Percentiles rank a stretch among this genome's conserved stretches.
phyloP scores from a whole-genome alignment of 2,888 invertebrate genomes.

The Scaptomyza tumidula region DNA sequence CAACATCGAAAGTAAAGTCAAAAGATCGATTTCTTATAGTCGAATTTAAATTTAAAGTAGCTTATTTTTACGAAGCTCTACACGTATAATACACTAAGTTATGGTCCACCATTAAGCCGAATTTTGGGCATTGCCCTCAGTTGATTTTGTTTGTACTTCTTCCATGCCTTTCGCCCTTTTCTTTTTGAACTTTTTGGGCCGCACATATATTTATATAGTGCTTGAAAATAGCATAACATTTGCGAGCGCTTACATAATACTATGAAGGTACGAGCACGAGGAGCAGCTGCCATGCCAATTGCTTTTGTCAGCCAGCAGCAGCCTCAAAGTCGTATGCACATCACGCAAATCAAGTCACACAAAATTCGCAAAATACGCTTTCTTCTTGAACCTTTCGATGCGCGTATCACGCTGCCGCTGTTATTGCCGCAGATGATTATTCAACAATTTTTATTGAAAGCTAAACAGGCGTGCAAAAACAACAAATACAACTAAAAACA shows the following conservation, averaged over 20 bases:
- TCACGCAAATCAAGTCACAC: conserved; percentile 79
- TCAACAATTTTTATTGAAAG: conserved; percentile 79
- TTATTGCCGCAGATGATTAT: conserved; percentile 60
- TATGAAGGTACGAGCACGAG: neutral
- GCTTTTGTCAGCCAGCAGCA: conserved; percentile 37
- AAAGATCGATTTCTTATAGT: too few species aligned
- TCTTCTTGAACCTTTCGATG: conserved; percentile 74
- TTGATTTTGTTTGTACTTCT: conserved; percentile 9
- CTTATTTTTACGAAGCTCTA: neutral
- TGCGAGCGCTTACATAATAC: conserved; percentile 64
- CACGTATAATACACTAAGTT: conserved; percentile 13
- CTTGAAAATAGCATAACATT: conserved; percentile 78
- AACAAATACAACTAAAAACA: conserved; percentile 36
- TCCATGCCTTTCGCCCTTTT: conserved; percentile 71
- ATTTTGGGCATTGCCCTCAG: conserved; percentile 35
- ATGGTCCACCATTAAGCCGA: conserved; percentile 13
- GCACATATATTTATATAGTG: conserved; percentile 69
- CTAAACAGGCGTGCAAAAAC: conserved; percentile 71
- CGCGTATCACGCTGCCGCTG: conserved; percentile 54
- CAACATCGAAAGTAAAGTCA: too few species aligned
- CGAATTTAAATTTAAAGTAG: conserved; percentile 5
- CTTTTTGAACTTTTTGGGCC: conserved; percentile 43
- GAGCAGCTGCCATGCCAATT: conserved; percentile 35
- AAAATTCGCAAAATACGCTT: conserved; percentile 65
- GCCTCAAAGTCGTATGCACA: conserved; percentile 65